Evolutionary conservation across 23 tunicate genomes (phyloP), one percentile per base, ranked within the genome.

Genomic region (Styela clava): DNA sequence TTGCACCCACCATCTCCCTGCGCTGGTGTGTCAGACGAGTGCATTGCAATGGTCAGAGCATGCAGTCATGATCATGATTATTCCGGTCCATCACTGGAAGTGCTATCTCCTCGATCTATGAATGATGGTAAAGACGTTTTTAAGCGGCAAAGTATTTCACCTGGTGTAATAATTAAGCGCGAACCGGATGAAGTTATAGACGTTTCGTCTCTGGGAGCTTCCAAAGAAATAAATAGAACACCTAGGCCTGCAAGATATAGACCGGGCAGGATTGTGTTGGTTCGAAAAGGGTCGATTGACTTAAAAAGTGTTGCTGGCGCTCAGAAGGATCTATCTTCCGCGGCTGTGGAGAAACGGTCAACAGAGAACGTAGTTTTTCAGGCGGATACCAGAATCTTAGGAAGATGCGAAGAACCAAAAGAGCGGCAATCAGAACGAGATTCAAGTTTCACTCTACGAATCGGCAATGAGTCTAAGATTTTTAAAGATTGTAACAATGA

Each of bases 51-150:
- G 87, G 89, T 86, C 16, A 91, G 85, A 36, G 97, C 97, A 18
- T 91, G 97, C 82, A 86, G 83, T 37, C 97, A 91, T 63, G 97
- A 91, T 78, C 97, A 91, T 68, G 97, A 91, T 74, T 91, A 91
- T 76, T 27, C 65, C 21, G 37, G 87, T 16, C 69, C 51, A 2
- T 28, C 83, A 24, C 29, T 12, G 2, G 35, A 63, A 33, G 63
- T n/a, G 44, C 44, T 62, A 7, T n/a, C 63, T 34, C 81, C 64
- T 21, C 52, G 33, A 7, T 27, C 52, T 35, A 20, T 27, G 7
- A 27, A 22, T 23, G 31, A 52, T 25, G 31, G 33, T 23, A 72
- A 31, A 16, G 81, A 52, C 7, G 44, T 44, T 52, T 36, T 25
- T 52, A 76, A 52, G 44, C 30, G 31, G 31, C 71, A 67, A 24